Evolutionary conservation across 2,113 vertebrate species (phyloP), one percentile per base, ranked within the genome.

Genomic region (Connochaetes taurinus): DNA sequence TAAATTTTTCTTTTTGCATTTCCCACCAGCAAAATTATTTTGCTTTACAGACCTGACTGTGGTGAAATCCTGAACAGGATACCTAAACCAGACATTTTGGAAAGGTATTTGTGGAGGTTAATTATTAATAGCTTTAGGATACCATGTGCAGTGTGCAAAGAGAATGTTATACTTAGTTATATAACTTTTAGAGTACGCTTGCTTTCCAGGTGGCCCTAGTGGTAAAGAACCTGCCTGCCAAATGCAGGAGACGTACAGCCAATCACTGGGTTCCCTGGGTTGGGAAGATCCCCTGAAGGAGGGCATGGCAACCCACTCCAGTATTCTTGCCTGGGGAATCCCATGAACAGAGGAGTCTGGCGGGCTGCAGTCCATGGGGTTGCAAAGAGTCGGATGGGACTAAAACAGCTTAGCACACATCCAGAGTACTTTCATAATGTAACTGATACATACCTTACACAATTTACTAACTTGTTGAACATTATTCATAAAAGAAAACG

Each of bases 181-280:
- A 12, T 50, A 33, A 31, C 21, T 5, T 36, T 5, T 25, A 19
- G 0, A 36, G 23, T 36, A 55, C 0, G 1, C 7, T 83, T 67
- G 19, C 67, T 36, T 21, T 71, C n/a, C 17, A 11, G 17, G n/a
- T 71, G n/a, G 64, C n/a, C n/a, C 64, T 64, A 19, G 8, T 71
- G 64, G 4, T 36, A 71, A 71, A 36, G 64, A 36, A 71, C 19
- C 33, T 67, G 17, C 33, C 33, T 67, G 33, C 64, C 64, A 71
- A 71, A 71, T 11, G n/a, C n/a, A 71, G 64, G 64, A 36, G 64
- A 71, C 21, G 19, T 17, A n/a, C 3, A 64, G 62, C 17, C 2
- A 0, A 64, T 64, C 33, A n/a, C 16, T 71, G 64, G 64, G 64
- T 71, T 71, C n/a, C 17, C n/a, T 71, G n/a, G n/a, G 64, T 36